These are phyloP conservation scores for Atopsyche davidsoni DNA, from an alignment of 1,140 invertebrate species.

Conservation along the genomic window DNA sequence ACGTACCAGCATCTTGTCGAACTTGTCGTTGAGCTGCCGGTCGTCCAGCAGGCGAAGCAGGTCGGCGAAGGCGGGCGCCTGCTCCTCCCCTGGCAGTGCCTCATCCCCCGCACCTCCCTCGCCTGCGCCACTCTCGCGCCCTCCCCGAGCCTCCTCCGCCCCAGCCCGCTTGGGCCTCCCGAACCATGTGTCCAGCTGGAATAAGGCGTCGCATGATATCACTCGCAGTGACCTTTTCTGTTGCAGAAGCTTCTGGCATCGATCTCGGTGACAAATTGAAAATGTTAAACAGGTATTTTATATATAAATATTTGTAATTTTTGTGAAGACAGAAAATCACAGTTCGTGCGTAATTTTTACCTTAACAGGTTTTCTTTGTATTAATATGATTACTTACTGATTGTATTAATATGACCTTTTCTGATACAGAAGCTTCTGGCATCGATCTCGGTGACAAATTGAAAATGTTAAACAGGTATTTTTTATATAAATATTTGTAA, in stretches of 20 bases:
- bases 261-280: conserved; percentile 4
- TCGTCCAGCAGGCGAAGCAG: conserved; percentile 59
- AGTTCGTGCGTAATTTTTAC: conserved; percentile 4
- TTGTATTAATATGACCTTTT: too few relatives aligned
- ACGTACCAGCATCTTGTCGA: conserved; percentile 72
- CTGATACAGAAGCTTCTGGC: background rate
- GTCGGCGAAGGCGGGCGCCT: conserved; percentile 59
- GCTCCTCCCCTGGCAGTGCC: conserved; percentile 34
- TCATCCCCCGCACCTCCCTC: conserved; percentile 38
- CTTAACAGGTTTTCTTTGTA: background rate
- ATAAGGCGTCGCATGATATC: conserved; percentile 15
- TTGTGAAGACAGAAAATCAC: background rate
- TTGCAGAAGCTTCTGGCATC: too few relatives aligned
- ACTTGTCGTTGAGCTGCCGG: conserved; percentile 65
- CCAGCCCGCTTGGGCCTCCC: conserved; percentile 55
- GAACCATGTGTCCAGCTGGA: conserved; percentile 64
- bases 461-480: background rate
- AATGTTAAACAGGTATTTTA: background rate
- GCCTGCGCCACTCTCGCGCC: conserved; percentile 35
- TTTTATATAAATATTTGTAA: background rate
- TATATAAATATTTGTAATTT: background rate
- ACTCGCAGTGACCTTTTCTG: background rate
- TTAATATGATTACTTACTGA: background rate
- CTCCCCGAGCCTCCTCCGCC: conserved; percentile 33
- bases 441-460: too few relatives aligned